Percentiles rank a stretch among this genome's conserved stretches.
Conservation (phyloP, 2,888 invertebrate species). For the Alsophila aescularia region DNA sequence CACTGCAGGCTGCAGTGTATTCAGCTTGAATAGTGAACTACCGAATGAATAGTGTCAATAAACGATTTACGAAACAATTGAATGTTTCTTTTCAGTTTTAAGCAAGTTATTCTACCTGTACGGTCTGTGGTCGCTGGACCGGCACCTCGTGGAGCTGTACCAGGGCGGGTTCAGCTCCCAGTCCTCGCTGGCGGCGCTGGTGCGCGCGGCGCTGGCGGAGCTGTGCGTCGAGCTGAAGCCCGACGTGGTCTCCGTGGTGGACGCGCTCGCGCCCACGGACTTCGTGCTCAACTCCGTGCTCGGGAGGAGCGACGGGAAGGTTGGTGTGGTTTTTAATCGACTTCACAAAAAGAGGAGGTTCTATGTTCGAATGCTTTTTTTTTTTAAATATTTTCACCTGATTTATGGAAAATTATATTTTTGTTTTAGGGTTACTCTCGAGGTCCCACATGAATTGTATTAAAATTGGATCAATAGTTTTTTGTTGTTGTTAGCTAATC, state of each 20-base stretch:
- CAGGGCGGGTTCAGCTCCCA: constrained; percentile 87
- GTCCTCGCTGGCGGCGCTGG: too few species aligned
- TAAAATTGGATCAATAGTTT: too few species aligned
- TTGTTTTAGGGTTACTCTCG: too few species aligned
- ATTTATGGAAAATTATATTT: too few species aligned
- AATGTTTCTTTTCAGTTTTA: constrained; percentile 62
- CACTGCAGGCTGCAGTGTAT: too few species aligned
- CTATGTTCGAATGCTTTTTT: too few species aligned
- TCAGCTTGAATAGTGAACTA: too few species aligned
- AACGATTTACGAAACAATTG: neutral
- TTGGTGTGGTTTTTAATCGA: constrained; percentile 64
- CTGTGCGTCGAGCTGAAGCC: constrained; percentile 89
- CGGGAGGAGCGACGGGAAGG: constrained; percentile 93
- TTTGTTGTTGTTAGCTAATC: too few species aligned
- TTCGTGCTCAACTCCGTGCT: constrained; percentile 94
- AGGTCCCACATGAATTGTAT: too few species aligned
- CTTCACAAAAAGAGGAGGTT: too few species aligned
- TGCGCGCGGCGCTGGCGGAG: constrained; percentile 83
- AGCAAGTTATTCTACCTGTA: constrained; percentile 69
- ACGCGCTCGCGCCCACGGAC: constrained; percentile 95
- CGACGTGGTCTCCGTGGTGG: constrained; percentile 91
- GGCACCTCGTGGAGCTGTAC: constrained; percentile 89
- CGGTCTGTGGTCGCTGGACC: constrained; percentile 84
- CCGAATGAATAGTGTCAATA: too few species aligned
- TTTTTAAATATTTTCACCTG: too few species aligned